A percentile compares a stretch with the other conserved stretches of the same genome.
Conservation (phyloP, 1,140 invertebrate genomes). For the Coenobita brevimanus region DNA sequence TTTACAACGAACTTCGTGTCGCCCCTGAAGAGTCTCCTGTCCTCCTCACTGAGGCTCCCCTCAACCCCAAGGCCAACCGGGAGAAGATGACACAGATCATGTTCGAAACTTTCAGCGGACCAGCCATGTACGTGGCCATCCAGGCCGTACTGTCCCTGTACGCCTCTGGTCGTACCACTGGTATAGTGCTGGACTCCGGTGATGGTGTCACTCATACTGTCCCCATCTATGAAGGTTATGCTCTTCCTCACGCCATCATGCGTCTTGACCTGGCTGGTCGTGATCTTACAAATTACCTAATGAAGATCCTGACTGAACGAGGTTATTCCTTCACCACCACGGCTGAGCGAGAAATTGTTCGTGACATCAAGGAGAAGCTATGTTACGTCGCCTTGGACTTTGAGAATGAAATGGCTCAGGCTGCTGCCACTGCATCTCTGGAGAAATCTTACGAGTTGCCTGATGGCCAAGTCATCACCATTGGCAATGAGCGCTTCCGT, state of each 20-base stretch:
- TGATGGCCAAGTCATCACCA: too few species aligned
- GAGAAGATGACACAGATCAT: constrained; percentile 94
- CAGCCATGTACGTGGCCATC: constrained; percentile 7
- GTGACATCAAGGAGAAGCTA: too few species aligned
- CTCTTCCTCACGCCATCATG: constrained; percentile 76
- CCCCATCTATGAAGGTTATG: constrained; percentile 71
- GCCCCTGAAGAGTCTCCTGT: constrained; percentile 95
- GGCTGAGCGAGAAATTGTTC: too few species aligned
- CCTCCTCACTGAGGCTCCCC: constrained; percentile 88
- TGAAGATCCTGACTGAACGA: too few species aligned
- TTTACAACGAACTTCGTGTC: constrained; percentile 96
- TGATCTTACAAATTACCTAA: too few species aligned
- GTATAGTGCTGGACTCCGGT: constrained; percentile 6
- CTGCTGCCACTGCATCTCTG: too few species aligned
- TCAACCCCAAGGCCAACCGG: constrained; percentile 92
- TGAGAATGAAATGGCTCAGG: too few species aligned
- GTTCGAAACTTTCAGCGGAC: constrained; percentile 89
- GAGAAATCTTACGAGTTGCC: too few species aligned
- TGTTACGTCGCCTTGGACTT: too few species aligned
- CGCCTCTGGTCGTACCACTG: neutral
- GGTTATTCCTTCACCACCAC: too few species aligned
- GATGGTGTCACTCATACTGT: constrained; percentile 1
- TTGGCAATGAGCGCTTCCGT: too few species aligned
- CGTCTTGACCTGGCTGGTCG: constrained; percentile 72
- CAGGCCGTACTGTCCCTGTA: neutral